A percentile compares a stretch with the other conserved stretches of the same genome.
phyloP scores from a whole-genome alignment of 2,888 invertebrate genomes.

The Timema cristinae region DNA sequence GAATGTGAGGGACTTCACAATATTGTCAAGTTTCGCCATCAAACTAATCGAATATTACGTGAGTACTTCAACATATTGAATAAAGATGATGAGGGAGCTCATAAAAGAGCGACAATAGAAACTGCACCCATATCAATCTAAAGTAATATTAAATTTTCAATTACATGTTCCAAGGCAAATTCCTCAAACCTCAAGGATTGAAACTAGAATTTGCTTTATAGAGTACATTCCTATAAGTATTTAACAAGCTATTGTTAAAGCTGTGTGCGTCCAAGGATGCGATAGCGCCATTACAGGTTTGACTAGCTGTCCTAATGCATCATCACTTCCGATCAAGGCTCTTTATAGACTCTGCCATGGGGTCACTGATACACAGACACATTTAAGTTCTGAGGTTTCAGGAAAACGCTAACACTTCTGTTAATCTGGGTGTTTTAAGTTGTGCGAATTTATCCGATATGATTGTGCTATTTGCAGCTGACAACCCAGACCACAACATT shows the following conservation, averaged over 20 bases:
- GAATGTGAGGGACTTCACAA: neutral
- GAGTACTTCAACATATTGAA: neutral
- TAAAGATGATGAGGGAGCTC: neutral
- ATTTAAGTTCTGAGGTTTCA: too few species aligned
- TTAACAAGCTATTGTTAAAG: neutral
- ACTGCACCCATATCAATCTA: neutral
- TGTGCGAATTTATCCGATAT: too few species aligned
- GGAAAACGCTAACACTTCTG: too few species aligned
- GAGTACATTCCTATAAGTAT: constrained; percentile 4
- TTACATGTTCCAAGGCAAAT: neutral
- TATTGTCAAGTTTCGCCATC: neutral
- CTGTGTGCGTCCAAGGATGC: constrained; percentile 1
- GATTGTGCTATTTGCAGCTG: too few species aligned
- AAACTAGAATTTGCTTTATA: neutral
- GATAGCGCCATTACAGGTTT: neutral
- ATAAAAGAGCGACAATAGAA: neutral
- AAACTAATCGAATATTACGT: neutral
- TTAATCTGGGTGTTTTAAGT: too few species aligned
- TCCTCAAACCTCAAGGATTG: neutral
- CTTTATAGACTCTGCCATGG: too few species aligned
- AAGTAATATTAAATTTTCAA: neutral
- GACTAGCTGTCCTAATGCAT: neutral
- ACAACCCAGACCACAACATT: too few species aligned
- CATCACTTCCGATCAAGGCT: too few species aligned
- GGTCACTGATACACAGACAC: too few species aligned